phyloP scores from a whole-genome alignment of 2,797 vertebrate species.

The Eutrigla gurnardus region DNA sequence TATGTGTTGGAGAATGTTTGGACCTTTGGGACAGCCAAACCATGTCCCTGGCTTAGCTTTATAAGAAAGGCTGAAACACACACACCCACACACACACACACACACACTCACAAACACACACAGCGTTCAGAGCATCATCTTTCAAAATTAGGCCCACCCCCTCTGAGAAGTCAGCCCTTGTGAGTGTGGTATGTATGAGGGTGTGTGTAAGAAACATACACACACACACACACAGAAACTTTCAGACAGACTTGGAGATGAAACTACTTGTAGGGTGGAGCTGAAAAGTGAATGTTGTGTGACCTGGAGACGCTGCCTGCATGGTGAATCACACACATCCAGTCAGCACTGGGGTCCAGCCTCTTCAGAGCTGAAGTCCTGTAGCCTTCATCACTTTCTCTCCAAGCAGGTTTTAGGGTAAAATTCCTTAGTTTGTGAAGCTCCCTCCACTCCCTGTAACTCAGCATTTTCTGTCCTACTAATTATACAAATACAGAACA shows the following conservation, averaged over 20 bases:
- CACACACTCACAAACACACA: neutral
- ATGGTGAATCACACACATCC: conserved; percentile 56
- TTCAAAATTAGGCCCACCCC: conserved; percentile 32
- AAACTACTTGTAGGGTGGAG: conserved; percentile 34
- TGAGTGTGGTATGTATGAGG: conserved; percentile 13
- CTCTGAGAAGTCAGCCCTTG: conserved; percentile 16
- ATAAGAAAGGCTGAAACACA: conserved; percentile 10
- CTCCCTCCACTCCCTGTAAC: neutral
- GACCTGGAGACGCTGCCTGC: conserved; percentile 45
- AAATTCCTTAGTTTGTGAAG: neutral
- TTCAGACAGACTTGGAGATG: conserved; percentile 42
- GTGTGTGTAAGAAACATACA: conserved; percentile 17
- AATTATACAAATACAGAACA: neutral
- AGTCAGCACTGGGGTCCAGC: conserved; percentile 13
- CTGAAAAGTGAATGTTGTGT: conserved; percentile 55
- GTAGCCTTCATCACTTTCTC: neutral
- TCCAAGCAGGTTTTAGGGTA: neutral
- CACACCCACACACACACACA: neutral
- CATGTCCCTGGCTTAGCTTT: conserved; percentile 42
- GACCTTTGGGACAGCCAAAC: conserved; percentile 44
- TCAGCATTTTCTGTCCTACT: neutral
- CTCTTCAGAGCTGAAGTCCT: neutral
- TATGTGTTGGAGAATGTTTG: conserved; percentile 23
- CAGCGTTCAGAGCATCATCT: conserved; percentile 26
- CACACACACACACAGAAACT: conserved; percentile 14